These are phyloP conservation scores for Amphiprion ocellaris DNA, from an alignment of 2,113 vertebrate species.

Conservation along the genomic window DNA sequence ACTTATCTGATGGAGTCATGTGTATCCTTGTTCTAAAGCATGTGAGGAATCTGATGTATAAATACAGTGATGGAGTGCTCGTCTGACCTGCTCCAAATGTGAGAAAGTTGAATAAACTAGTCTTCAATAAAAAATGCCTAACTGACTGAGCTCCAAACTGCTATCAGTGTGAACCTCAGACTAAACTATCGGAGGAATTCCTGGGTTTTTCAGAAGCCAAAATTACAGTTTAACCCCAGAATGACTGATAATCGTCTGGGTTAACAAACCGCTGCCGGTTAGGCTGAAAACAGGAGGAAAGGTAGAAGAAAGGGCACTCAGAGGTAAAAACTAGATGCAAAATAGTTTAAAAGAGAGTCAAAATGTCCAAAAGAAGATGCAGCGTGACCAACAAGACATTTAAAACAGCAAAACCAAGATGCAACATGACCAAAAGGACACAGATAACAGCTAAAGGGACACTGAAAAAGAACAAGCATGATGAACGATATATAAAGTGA, in stretches of 20 bases:
- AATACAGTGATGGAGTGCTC: conserved; percentile 75
- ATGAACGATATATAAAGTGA: too few relatives aligned
- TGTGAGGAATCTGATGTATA: conserved; percentile 75
- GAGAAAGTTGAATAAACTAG: conserved; percentile 68
- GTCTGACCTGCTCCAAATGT: conserved; percentile 71
- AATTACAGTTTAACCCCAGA: conserved; percentile 34
- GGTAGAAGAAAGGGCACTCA: too few relatives aligned
- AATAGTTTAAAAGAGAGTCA: too few relatives aligned
- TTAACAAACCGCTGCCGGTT: too few relatives aligned
- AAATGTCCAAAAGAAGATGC: too few relatives aligned
- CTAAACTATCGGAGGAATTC: conserved; percentile 70
- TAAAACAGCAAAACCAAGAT: too few relatives aligned
- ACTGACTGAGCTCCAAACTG: conserved; percentile 65
- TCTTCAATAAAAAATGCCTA: conserved; percentile 72
- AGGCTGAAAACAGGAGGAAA: too few relatives aligned
- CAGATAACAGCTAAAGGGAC: too few relatives aligned
- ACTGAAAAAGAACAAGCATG: too few relatives aligned
- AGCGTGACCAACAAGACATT: too few relatives aligned
- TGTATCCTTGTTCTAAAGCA: conserved; percentile 56
- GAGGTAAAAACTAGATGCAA: too few relatives aligned
- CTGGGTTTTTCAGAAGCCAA: conserved; percentile 40
- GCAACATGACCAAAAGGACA: too few relatives aligned
- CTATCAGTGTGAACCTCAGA: conserved; percentile 56
- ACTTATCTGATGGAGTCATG: conserved; percentile 55
- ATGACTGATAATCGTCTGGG: not conserved